Percentiles rank a stretch among this genome's conserved stretches.
These are phyloP conservation scores for Melolontha melolontha DNA, from an alignment of 2,888 invertebrate genomes.

Conservation along the genomic window DNA sequence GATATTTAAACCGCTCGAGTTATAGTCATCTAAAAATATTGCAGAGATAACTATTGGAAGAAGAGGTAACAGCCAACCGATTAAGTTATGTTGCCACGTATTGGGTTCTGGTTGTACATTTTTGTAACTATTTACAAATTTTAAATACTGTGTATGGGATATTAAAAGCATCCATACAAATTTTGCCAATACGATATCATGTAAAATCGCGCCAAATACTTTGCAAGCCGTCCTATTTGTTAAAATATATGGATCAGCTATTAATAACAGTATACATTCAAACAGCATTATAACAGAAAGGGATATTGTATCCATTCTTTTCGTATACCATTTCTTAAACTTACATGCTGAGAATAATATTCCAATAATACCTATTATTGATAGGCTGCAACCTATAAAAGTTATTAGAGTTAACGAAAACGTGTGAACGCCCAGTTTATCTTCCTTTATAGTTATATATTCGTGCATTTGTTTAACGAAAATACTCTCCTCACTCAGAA, in stretches of 20 bases:
- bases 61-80: slow-evolving; percentile 17
- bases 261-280: slow-evolving; percentile 8
- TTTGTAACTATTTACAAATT: too few species aligned
- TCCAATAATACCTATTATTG: slow-evolving; percentile 13
- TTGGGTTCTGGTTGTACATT: too few species aligned
- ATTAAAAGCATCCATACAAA: slow-evolving; percentile 36
- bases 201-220: slow-evolving; percentile 19
- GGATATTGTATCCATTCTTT: slow-evolving; percentile 16
- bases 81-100: not conserved
- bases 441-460: not conserved
- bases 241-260: slow-evolving; percentile 1
- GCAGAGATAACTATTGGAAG: slow-evolving; percentile 8
- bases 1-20: slow-evolving; percentile 8
- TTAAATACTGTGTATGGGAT: slow-evolving; percentile 10
- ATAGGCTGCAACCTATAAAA: slow-evolving; percentile 3
- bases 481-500: not conserved
- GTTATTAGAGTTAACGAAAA: not conserved
- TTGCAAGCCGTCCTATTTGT: not conserved
- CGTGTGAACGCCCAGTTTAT: not conserved
- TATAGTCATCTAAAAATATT: slow-evolving; percentile 24
- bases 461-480: too few species aligned
- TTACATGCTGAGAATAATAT: slow-evolving; percentile 17
- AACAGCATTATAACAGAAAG: slow-evolving; percentile 7
- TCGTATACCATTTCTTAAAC: slow-evolving; percentile 24
- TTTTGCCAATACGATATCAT: slow-evolving; percentile 33